Base-by-base conservation (phyloP, 2,888 invertebrate species). In the Elaeidobius kamerunicus region DNA sequence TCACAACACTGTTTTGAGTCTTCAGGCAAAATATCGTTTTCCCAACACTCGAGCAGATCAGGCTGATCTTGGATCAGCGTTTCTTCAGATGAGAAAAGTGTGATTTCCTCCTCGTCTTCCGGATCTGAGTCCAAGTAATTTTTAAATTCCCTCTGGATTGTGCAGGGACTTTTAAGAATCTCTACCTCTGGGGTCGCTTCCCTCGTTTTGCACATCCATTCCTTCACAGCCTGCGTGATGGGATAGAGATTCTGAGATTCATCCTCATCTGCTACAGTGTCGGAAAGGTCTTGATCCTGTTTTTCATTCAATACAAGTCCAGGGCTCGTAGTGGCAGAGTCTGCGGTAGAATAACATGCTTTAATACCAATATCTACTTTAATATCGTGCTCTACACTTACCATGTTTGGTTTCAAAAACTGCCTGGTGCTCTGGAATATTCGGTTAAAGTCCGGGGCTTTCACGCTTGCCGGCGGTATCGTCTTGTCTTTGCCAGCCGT, bases 161-260 rank as follows among this genome's bases (percentile, higher is more conserved):
- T 67, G 43, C 65, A 66, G 6, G 73, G 73, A 53, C 70, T 71
- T 54, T 73, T 73, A 38, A 74, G 63, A 39, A 74, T 65, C 49
- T 74, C 73, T 4, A 73, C 64, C 34, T 74, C 73, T 0, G 74
- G 74, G 5, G 73, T 73, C 12, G 64, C 69, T 58, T 74, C 73
- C 9, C 73, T 63, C 3, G 72, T 73, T 57, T 71, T 70, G 38
- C 71, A 70, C 60, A 82, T 73, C 83, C 83, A 83, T 47, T 79
- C 76, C 40, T 75, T 79, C 1, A 83, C 82, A 1, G 82, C 82
- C 39, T 76, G 72, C 2, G 80, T 82, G 50, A 83, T 78, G 9
- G 80, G 79, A 60, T 74, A 73, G 44, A 63, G 50, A 17, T 47
- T 60, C 50, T 56, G 58, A 16, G 11, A 30, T 30, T 11, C 44